These are phyloP conservation scores for Zosterops lateralis DNA, from an alignment of 2,113 vertebrate genomes.

Conservation along the genomic window DNA sequence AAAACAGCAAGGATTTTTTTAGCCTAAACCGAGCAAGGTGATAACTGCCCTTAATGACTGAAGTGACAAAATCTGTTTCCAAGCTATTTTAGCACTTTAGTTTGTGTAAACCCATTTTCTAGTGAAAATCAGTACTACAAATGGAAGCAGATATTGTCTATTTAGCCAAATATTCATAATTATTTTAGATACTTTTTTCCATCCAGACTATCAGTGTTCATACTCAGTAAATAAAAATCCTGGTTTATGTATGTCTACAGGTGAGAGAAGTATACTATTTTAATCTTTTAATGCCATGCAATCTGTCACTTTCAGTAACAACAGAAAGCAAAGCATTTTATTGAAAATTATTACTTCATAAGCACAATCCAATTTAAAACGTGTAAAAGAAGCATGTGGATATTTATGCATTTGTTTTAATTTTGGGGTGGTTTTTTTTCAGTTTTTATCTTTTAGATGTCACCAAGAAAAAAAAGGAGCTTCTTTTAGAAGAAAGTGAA, in stretches of 20 bases:
- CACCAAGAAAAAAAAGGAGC: neutral
- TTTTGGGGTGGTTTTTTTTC: neutral
- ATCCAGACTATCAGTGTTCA: neutral
- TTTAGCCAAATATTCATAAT: neutral
- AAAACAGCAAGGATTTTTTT: neutral
- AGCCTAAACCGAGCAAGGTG: neutral
- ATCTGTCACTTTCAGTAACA: neutral
- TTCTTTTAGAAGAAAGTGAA: neutral
- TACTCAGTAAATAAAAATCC: neutral
- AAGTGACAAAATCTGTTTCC: conserved; percentile 29
- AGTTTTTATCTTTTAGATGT: neutral
- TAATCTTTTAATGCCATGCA: neutral
- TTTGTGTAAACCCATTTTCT: neutral
- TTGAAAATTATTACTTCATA: neutral
- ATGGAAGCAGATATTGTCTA: neutral
- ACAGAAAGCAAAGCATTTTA: neutral
- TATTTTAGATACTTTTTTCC: neutral
- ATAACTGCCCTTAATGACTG: neutral
- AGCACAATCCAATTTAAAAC: neutral
- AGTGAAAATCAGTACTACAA: neutral
- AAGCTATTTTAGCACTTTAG: neutral
- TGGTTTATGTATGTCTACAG: neutral
- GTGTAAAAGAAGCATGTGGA: neutral
- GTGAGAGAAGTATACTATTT: neutral
- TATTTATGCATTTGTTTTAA: neutral